phyloP scores from a whole-genome alignment of 2,113 vertebrate genomes.

The Myiozetetes cayanensis region DNA sequence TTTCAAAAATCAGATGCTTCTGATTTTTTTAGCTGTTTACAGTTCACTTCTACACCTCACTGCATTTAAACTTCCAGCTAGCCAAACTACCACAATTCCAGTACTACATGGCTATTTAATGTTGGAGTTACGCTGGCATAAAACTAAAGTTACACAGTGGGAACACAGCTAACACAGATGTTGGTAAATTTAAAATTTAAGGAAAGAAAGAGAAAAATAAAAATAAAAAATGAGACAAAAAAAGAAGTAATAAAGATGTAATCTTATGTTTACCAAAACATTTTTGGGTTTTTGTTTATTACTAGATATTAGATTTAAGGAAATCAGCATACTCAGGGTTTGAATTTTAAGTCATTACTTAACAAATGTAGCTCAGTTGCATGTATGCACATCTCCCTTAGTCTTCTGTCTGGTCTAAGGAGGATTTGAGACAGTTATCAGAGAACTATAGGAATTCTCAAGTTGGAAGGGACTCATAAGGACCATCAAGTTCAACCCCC shows the following conservation, averaged over 20 bases:
- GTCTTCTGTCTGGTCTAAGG: background rate
- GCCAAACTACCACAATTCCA: background rate
- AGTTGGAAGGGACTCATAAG: background rate
- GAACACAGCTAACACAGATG: background rate
- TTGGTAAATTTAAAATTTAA: background rate
- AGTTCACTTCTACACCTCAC: background rate
- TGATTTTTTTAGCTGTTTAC: background rate
- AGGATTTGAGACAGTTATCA: background rate
- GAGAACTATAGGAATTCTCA: background rate
- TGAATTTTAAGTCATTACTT: background rate
- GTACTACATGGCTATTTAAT: no score
- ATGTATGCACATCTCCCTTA: background rate
- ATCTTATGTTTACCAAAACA: background rate
- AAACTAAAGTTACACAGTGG: background rate
- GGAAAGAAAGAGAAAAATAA: background rate
- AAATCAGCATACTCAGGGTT: background rate
- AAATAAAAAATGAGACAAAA: no score
- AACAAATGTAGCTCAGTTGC: background rate
- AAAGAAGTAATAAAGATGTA: background rate
- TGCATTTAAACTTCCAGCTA: background rate
- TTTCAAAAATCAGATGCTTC: background rate
- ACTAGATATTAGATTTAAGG: background rate
- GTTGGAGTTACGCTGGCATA: background rate
- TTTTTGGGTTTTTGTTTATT: background rate
- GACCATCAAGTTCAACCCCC: no score